Base-by-base conservation (phyloP, 2,797 vertebrate genomes). In the Gambelia wislizenii region DNA sequence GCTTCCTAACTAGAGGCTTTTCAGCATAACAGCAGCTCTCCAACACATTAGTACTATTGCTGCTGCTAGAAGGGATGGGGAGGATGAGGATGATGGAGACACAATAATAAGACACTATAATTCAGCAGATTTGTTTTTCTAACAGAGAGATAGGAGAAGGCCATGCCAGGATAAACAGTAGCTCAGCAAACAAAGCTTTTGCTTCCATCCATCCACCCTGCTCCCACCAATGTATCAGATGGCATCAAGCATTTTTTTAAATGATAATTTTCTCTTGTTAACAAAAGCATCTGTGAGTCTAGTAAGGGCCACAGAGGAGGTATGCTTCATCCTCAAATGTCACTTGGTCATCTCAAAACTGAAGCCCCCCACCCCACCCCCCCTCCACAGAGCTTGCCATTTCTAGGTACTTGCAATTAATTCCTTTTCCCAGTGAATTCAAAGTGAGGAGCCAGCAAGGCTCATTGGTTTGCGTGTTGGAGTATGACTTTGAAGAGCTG, bases 91-190 rank as follows among this genome's bases (percentile, higher is more conserved):
- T 49, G 67, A 82, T 49, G 81, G 56, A 25, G 39, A 27, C 12
- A 70, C 22, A 10, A 88, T 83, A 85, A 88, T 72, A 90, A 90
- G 86, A 78, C 84, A 72, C 42, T 25, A 33, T 84, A 95, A 95
- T 87, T 86, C 84, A n/a, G 84, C 85, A 81, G 92, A 85, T 84
- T 87, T 84, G 87, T 84, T 81, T 18, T 77, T 89, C 76, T 94
- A 85, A 92, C 85, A 59, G 75, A n/a, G 36, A 84, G 83, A 59
- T 30, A 54, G 54, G 6, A 22, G 61, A 49, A 56, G 12, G 25
- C 67, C 49, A 67, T 33, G 27, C 49, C 84, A 49, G 61, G 6
- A 64, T 75, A 79, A 84, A 59, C 20, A 14, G 33, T 36, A 85
- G 75, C 75, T 79, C 36, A 70, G 61, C 64, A 61, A 33, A 12